Conservation (phyloP, 1,140 invertebrate genomes). For the Sinonovacula constricta region DNA sequence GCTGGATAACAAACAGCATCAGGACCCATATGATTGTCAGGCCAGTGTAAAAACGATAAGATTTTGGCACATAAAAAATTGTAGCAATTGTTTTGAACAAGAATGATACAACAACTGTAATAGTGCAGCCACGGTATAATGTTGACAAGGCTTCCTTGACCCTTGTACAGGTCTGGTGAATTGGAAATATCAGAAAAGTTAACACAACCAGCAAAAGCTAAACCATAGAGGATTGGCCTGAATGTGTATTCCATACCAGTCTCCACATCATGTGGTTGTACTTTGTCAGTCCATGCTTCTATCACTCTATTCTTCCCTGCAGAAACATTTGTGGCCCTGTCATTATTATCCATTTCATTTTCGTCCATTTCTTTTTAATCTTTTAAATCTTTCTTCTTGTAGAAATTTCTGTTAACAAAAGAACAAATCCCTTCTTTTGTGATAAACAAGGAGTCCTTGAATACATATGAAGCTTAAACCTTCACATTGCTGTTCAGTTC, state of each 20-base stretch:
- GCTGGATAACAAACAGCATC: not conserved
- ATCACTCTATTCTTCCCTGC: too few species aligned
- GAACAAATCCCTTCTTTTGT: too few species aligned
- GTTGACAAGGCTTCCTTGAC: not conserved
- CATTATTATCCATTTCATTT: too few species aligned
- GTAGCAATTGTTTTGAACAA: not conserved
- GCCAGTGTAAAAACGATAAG: not conserved
- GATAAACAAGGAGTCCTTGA: too few species aligned
- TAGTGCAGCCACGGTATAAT: not conserved
- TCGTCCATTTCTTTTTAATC: too few species aligned
- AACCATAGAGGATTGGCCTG: conserved; percentile 6
- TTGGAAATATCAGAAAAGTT: conserved; percentile 9
- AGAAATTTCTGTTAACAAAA: too few species aligned
- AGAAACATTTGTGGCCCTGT: too few species aligned
- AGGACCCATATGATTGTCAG: not conserved
- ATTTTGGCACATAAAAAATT: not conserved
- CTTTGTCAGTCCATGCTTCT: too few species aligned
- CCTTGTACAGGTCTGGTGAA: not conserved
- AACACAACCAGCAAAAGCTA: conserved; percentile 15
- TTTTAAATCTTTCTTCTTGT: too few species aligned
- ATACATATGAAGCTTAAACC: too few species aligned
- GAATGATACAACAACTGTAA: not conserved
- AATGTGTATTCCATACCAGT: not conserved
- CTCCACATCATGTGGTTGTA: too few species aligned
- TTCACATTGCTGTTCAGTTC: too few species aligned